Evolutionary conservation across 2,113 vertebrate genomes (phyloP), one percentile per base, ranked within the genome.

Genomic region (Osmerus mordax): DNA sequence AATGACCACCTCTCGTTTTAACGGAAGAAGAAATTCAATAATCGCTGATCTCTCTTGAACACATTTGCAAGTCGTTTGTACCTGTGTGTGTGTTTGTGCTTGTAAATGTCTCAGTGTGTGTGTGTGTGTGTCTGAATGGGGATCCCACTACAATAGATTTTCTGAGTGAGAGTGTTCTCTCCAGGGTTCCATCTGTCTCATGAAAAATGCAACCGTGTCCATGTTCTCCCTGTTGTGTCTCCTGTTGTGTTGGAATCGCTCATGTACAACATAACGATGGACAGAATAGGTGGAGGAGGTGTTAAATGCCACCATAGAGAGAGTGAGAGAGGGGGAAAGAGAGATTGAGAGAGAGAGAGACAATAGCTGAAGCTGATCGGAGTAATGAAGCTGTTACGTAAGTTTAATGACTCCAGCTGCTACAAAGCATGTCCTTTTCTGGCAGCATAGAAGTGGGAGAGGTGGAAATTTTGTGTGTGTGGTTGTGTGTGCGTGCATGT

Each of bases 121-220:
- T 23, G 29, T 28, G 25, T 51, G 29, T 5, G 21, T 64, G n/a
- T 62, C 32, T 36, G 41, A 47, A 47, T 47, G 9, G 41, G 41
- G 41, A 47, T 7, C 9, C 5, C 41, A 12, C 9, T 47, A 47
- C 41, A 47, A 47, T 47, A 47, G 41, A 47, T 47, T 12, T 47
- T 47, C 41, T 12, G 41, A 9, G 41, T 2, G 9, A 47, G 8
- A 47, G 41, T 2, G 77, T 65, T 71, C 75, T 65, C 55, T 56
- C 15, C 55, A 5, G n/a, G 55, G 55, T 56, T 78, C 66, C 72
- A 70, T 60, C 25, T 70, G 59, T 64, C 72, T 83, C 66, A 61
- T 77, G 72, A 83, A 84, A 83, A 76, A 83, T 85, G 76, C 76
- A 84, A 77, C 63, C 77, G 70, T 55, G 47, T 77, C 80, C 62